phyloP scores from a whole-genome alignment of 2,797 vertebrate genomes.

The Anas bernieri region DNA sequence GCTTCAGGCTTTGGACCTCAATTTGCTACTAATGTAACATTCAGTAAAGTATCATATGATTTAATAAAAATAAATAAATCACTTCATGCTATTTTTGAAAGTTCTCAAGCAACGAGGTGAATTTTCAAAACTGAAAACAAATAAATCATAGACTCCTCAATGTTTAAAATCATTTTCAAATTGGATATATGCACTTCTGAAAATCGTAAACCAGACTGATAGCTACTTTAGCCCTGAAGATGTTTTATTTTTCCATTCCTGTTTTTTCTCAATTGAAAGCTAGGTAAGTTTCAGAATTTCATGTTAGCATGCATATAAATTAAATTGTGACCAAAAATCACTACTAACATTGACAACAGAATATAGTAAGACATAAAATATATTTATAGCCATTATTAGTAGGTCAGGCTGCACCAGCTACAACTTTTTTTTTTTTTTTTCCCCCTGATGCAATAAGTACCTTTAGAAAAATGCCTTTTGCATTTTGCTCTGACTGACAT shows the following conservation, averaged over 20 bases:
- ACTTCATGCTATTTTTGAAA: background rate
- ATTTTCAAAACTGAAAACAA: background rate
- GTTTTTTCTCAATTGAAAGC: background rate
- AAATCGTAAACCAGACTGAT: background rate
- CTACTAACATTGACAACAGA: background rate
- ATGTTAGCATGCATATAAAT: background rate
- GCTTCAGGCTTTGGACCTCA: background rate
- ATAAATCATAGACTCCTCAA: background rate
- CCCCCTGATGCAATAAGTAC: background rate
- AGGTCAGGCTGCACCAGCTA: background rate
- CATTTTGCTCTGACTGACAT: background rate
- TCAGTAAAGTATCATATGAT: fast-evolving
- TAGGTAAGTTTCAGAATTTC: background rate
- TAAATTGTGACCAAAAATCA: background rate
- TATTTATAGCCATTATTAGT: background rate
- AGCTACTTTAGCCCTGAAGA: background rate
- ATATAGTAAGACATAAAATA: background rate
- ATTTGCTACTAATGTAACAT: background rate
- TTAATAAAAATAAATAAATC: background rate
- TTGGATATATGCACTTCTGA: background rate
- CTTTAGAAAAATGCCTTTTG: background rate
- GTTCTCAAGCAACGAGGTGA: background rate
- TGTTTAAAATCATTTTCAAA: background rate
- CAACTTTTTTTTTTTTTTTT: background rate
- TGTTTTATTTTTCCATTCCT: background rate